These are phyloP conservation scores for Nycticorax nycticorax DNA, from an alignment of 2,113 vertebrate species.

Conservation along the genomic window DNA sequence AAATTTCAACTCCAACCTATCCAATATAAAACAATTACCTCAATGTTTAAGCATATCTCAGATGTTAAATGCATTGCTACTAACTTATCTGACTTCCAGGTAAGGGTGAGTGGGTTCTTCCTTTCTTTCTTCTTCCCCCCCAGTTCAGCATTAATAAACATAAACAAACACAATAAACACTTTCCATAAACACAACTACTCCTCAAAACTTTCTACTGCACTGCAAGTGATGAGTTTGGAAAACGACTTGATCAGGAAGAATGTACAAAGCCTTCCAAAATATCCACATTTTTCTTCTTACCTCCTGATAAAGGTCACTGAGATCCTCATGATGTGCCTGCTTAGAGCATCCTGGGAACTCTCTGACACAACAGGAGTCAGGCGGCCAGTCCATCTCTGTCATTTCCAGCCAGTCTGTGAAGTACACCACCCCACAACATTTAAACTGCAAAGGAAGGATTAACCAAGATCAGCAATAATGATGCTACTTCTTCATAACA, in stretches of 20 bases:
- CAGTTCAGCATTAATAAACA: background rate
- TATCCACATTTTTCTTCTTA: slow-evolving; percentile 58
- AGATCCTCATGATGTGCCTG: slow-evolving; percentile 92
- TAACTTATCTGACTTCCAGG: background rate
- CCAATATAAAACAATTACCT: background rate
- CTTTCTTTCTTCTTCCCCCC: background rate
- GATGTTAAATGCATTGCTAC: background rate
- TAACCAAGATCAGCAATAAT: slow-evolving; percentile 31
- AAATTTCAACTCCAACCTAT: background rate
- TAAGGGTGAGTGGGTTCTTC: background rate
- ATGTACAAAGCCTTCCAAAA: background rate
- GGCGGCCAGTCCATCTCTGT: slow-evolving; percentile 98
- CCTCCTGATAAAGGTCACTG: slow-evolving; percentile 96
- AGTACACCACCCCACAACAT: slow-evolving; percentile 97
- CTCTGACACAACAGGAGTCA: slow-evolving; percentile 94
- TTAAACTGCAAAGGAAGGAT: slow-evolving; percentile 85
- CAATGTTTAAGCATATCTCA: background rate
- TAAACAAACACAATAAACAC: background rate
- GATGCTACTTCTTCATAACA: background rate
- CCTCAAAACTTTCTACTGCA: background rate
- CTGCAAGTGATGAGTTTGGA: background rate
- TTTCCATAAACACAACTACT: background rate
- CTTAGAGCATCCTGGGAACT: slow-evolving; percentile 92
- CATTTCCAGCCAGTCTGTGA: slow-evolving; percentile 99
- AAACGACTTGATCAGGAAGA: background rate